Evolutionary conservation across 2,888 invertebrate genomes (phyloP).

Genomic region (Lottia gigantea): DNA sequence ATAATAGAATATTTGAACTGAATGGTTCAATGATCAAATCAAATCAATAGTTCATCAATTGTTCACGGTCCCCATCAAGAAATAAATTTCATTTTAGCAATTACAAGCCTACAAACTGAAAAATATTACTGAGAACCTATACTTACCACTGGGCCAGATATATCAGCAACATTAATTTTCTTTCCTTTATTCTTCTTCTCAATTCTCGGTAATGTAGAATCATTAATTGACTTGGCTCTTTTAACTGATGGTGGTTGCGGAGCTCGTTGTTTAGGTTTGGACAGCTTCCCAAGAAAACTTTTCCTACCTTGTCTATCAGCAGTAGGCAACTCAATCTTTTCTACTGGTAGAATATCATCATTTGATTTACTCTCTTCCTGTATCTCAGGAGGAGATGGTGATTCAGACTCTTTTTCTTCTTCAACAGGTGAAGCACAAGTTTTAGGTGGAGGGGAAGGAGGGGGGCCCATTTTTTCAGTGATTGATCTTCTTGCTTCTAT

Average conservation of each 20-base stretch:
- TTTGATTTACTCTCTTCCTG: conserved; percentile 15
- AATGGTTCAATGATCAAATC: no score
- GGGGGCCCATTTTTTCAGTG: conserved; percentile 34
- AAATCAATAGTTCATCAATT: no score
- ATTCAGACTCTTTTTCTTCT: conserved; percentile 14
- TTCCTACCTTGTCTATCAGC: conserved; percentile 46
- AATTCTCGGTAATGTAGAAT: conserved; percentile 41
- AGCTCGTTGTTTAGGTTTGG: conserved; percentile 46
- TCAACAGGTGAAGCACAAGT: conserved; percentile 30
- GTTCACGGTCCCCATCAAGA: no score
- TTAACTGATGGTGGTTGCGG: conserved; percentile 51
- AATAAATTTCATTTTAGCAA: no score
- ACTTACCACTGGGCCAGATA: conserved; percentile 61
- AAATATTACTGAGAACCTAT: background rate
- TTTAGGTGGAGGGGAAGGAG: conserved; percentile 28
- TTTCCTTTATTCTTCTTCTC: conserved; percentile 42
- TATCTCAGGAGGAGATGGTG: background rate
- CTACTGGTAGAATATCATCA: conserved; percentile 25
- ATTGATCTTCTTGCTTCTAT: conserved; percentile 27
- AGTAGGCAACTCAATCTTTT: conserved; percentile 58
- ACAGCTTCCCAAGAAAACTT: conserved; percentile 57
- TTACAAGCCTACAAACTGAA: no score
- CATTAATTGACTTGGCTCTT: conserved; percentile 56
- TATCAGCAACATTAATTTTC: conserved; percentile 56
- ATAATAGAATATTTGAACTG: no score